These are phyloP conservation scores for Stenichneumon culpator DNA, from an alignment of 2,888 invertebrate genomes.

Conservation along the genomic window DNA sequence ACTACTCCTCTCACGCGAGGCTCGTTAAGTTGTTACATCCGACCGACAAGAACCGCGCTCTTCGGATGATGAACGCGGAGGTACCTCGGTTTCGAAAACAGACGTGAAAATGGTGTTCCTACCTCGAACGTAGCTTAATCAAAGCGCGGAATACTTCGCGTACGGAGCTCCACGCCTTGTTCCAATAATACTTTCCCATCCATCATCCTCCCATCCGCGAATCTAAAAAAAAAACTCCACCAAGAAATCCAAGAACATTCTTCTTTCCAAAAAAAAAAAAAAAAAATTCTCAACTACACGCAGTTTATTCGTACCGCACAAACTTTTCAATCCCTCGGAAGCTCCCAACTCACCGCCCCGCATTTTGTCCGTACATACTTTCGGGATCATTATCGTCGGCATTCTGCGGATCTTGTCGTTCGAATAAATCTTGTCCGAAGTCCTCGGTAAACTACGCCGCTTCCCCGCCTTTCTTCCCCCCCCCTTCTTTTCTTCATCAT, in stretches of 20 bases:
- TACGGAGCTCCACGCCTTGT: not conserved
- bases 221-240: not conserved
- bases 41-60: no score
- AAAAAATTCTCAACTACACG: not conserved
- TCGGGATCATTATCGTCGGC: constrained; percentile 16
- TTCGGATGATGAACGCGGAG: no score
- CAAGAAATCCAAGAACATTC: not conserved
- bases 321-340: constrained; percentile 20
- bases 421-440: constrained; percentile 57
- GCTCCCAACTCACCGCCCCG: not conserved
- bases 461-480: constrained; percentile 13
- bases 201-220: not conserved
- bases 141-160: not conserved
- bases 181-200: not conserved
- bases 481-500: constrained; percentile 2
- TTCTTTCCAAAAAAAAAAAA: not conserved
- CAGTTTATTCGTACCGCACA: constrained; percentile 3
- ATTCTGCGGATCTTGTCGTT: constrained; percentile 48
- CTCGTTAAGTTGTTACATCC: no score
- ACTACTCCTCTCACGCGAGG: no score
- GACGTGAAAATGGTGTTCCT: no score
- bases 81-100: no score
- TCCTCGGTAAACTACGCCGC: constrained; percentile 50
- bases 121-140: not conserved
- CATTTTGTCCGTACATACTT: constrained; percentile 18